Percentiles rank a stretch among this genome's conserved stretches.
phyloP scores from a whole-genome alignment of 1,140 invertebrate genomes.

The Hyles euphorbiae region DNA sequence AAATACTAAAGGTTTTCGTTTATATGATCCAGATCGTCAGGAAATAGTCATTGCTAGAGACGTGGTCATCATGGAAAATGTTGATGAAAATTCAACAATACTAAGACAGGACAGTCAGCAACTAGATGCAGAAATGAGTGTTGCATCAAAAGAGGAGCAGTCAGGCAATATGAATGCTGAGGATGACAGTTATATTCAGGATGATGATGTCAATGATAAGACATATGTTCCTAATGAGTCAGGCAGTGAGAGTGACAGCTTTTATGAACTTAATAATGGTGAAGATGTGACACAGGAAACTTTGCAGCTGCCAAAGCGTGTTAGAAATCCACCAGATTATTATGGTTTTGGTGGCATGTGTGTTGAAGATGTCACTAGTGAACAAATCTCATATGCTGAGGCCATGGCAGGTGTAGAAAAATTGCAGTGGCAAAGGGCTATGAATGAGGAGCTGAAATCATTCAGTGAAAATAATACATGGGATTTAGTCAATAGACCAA shows the following conservation, averaged over 20 bases:
- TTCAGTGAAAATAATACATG: slow-evolving; percentile 20
- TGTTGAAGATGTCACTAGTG: not conserved
- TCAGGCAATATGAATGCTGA: not conserved
- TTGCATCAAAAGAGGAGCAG: not conserved
- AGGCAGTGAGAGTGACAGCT: not conserved
- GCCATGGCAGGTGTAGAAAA: slow-evolving; percentile 13
- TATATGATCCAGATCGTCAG: not conserved
- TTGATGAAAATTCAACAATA: not conserved
- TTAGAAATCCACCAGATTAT: not conserved
- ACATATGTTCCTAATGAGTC: slow-evolving; percentile 2
- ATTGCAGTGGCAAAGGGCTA: slow-evolving; percentile 20
- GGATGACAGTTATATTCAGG: not conserved
- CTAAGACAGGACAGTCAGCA: not conserved
- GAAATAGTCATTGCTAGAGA: slow-evolving; percentile 1
- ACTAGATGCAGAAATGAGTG: not conserved
- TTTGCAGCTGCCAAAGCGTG: not conserved
- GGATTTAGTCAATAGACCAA: slow-evolving; percentile 20
- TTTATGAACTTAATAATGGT: not conserved
- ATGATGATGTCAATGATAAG: not conserved
- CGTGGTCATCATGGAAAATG: slow-evolving; percentile 3
- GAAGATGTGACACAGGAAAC: not conserved
- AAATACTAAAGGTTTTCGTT: slow-evolving; percentile 4
- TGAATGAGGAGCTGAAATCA: slow-evolving; percentile 19
- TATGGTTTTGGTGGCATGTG: slow-evolving; percentile 1
- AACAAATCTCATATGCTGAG: slow-evolving; percentile 4